These are phyloP conservation scores for Drosophila buzzatii DNA, from an alignment of 2,888 invertebrate genomes.

Conservation along the genomic window DNA sequence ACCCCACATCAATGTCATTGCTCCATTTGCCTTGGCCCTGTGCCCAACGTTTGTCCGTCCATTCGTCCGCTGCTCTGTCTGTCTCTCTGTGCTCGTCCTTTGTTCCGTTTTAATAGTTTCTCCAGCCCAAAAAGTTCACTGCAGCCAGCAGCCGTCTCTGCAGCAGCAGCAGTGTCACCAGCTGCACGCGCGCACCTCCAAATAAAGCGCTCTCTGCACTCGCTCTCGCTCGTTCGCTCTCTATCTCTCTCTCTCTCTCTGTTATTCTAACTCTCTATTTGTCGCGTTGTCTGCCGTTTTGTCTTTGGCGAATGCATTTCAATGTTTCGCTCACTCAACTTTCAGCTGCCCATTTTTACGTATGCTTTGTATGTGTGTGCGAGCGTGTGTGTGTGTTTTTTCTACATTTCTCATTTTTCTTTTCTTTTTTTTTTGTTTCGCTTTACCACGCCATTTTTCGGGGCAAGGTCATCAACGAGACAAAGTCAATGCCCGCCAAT, in stretches of 20 bases:
- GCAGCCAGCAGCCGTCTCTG: slow-evolving; percentile 34
- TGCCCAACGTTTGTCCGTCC: slow-evolving; percentile 53
- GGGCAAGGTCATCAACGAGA: slow-evolving; percentile 85
- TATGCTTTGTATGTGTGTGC: slow-evolving; percentile 22
- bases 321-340: slow-evolving; percentile 42
- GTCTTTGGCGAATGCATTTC: slow-evolving; percentile 62
- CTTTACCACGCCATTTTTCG: slow-evolving; percentile 83
- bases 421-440: slow-evolving; percentile 29
- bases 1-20: slow-evolving; percentile 59
- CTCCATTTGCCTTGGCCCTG: slow-evolving; percentile 76
- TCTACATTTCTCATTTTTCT: slow-evolving; percentile 19
- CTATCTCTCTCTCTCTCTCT: slow-evolving; percentile 6
- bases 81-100: slow-evolving; percentile 35
- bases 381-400: slow-evolving; percentile 3
- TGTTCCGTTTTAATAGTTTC: slow-evolving; percentile 62
- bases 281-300: slow-evolving; percentile 42
- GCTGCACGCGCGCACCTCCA: slow-evolving; percentile 63
- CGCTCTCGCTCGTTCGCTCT: neutral
- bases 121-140: slow-evolving; percentile 38
- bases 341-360: slow-evolving; percentile 58
- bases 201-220: slow-evolving; percentile 16
- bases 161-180: slow-evolving; percentile 60
- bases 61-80: neutral
- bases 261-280: slow-evolving; percentile 8
- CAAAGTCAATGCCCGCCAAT: slow-evolving; percentile 85